Evolutionary conservation across 2,797 vertebrate species (phyloP).

Genomic region (Leptoclinus maculatus): DNA sequence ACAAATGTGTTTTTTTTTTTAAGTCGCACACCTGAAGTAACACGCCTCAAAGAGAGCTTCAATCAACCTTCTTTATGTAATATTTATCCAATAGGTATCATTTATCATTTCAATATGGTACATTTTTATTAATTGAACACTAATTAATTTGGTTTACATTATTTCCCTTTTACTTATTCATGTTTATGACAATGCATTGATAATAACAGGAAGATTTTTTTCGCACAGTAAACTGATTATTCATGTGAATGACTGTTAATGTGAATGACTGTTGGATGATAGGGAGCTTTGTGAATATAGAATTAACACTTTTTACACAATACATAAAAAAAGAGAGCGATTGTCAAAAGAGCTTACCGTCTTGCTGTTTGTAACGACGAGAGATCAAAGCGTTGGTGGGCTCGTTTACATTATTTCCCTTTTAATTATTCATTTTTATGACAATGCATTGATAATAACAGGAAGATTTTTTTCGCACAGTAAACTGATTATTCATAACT

Average conservation of each 20-base stretch:
- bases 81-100: background rate
- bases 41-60: background rate
- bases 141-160: background rate
- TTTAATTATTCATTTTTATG: background rate
- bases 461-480: background rate
- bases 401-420: background rate
- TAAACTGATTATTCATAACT: background rate
- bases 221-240: background rate
- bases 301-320: too few species aligned
- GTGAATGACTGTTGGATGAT: too few species aligned
- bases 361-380: too few species aligned
- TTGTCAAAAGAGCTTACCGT: too few species aligned
- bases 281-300: too few species aligned
- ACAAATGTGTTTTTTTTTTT: slow-evolving; percentile 18
- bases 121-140: background rate
- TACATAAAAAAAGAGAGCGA: too few species aligned
- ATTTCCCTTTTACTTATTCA: background rate
- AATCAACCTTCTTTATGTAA: background rate
- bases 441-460: background rate
- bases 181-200: background rate
- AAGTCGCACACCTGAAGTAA: slow-evolving; percentile 8
- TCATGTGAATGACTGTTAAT: too few species aligned
- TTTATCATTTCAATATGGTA: background rate
- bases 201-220: background rate
- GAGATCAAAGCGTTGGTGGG: too few species aligned